Evolutionary conservation across 53 echinoderm and acorn worm species (phyloP), one percentile per base, ranked within the genome.

Genomic region (Echinarachnius parma): DNA sequence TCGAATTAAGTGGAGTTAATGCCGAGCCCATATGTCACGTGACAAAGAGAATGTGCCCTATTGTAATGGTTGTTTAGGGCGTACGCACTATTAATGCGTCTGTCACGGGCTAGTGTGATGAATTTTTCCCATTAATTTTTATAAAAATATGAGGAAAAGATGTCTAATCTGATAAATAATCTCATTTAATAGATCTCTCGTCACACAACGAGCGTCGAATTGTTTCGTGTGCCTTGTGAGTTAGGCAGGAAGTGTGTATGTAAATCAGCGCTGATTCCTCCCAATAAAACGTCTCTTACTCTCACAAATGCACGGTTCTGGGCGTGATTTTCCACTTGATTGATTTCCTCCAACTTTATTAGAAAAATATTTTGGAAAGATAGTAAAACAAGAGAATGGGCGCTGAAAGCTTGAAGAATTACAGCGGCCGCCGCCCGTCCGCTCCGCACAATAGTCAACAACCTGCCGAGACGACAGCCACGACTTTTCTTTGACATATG

Each of bases 61-160:
- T 72, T 56, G 57, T 36, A 33, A 14, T 2, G 44, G 35, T 13
- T 28, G 55, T 7, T 14, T 72, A 21, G 18, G 37, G 39, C 57
- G 28, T 39, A 34, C 35, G 36, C 28, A 72, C 28, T 35, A 37
- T 25, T 56, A 9, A 8, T 15, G 46, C 74, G 74, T 72, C 74
- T 72, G 74, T 72, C 74, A 72, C 34, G 57, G 37, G n/a, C 14
- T 39, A 37, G 28, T 34, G 42, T 72, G 74, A 72, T 72, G 74
- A 56, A 72, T 72, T 72, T 72, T 72, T 8, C 57, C 74, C 74
- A 72, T 72, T 72, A 72, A 72, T 72, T 72, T 72, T 72, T 72
- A 56, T 54, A 72, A 56, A 56, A 35, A 32, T 35, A 18, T 35
- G 37, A 72, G 57, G 39, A 56, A 72, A 72, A 23, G 57, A 19